Conservation (phyloP, 2,888 invertebrate genomes). For the Chloroclysta siterata region DNA sequence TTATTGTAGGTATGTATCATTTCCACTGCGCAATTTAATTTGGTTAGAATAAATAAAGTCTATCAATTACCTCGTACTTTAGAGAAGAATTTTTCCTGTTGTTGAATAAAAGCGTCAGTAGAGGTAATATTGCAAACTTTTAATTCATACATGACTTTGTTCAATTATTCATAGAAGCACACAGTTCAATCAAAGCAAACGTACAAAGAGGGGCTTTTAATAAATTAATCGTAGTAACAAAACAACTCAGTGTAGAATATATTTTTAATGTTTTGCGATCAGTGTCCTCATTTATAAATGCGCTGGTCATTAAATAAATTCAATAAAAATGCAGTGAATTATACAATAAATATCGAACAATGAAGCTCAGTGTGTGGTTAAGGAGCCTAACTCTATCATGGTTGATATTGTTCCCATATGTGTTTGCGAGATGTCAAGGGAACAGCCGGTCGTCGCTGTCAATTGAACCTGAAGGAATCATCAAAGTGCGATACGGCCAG, state of each 20-base stretch:
- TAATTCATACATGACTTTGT: background rate
- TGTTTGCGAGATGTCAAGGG: constrained; percentile 33
- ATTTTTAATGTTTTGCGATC: too few species aligned
- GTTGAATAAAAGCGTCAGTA: background rate
- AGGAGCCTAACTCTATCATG: background rate
- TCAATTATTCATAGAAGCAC: background rate
- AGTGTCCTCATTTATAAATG: background rate
- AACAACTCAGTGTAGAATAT: background rate
- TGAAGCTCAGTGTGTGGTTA: background rate
- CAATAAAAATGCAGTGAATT: background rate
- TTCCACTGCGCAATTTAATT: too few species aligned
- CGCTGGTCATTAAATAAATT: too few species aligned
- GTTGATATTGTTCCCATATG: constrained; percentile 6
- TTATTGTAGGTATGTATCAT: too few species aligned
- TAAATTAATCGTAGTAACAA: background rate
- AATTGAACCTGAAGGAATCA: constrained; percentile 82
- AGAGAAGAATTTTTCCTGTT: background rate
- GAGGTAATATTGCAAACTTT: background rate
- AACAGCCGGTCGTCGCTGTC: constrained; percentile 56
- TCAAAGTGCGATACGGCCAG: constrained; percentile 84
- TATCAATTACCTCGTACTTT: too few species aligned
- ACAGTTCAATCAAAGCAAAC: background rate
- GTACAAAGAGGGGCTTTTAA: background rate
- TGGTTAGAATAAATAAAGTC: too few species aligned
- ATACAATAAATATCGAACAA: background rate